Percentiles rank a stretch among this genome's conserved stretches.
phyloP scores from a whole-genome alignment of 2,113 vertebrate species.

The Paramormyrops kingsleyae region DNA sequence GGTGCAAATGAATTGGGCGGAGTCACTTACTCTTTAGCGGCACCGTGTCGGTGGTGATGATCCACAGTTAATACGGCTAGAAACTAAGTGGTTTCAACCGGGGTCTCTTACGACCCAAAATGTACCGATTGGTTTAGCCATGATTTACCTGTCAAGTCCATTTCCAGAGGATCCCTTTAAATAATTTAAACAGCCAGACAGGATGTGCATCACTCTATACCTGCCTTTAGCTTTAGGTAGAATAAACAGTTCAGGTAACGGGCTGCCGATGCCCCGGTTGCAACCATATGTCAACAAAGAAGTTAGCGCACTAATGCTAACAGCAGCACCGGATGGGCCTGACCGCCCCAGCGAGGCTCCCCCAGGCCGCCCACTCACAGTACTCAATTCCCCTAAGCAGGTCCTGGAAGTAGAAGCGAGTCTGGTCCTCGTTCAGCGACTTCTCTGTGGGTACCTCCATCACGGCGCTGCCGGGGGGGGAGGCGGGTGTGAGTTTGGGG shows the following conservation, averaged over 20 bases:
- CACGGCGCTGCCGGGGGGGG: slow-evolving; percentile 68
- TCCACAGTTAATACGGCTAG: background rate
- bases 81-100: background rate
- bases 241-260: background rate
- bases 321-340: background rate
- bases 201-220: background rate
- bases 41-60: background rate
- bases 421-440: slow-evolving; percentile 85
- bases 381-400: slow-evolving; percentile 96
- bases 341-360: background rate
- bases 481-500: background rate
- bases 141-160: background rate
- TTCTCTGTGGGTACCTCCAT: slow-evolving; percentile 94
- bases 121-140: background rate
- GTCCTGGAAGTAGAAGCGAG: slow-evolving; percentile 94
- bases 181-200: background rate
- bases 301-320: background rate
- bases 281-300: background rate
- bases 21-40: background rate
- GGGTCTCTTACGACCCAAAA: background rate
- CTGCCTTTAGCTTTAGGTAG: background rate
- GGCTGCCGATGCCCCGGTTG: background rate
- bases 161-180: background rate
- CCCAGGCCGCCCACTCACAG: slow-evolving; percentile 62
- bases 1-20: no score